Conservation (phyloP, 2,113 vertebrate species). For the Malurus elegans region DNA sequence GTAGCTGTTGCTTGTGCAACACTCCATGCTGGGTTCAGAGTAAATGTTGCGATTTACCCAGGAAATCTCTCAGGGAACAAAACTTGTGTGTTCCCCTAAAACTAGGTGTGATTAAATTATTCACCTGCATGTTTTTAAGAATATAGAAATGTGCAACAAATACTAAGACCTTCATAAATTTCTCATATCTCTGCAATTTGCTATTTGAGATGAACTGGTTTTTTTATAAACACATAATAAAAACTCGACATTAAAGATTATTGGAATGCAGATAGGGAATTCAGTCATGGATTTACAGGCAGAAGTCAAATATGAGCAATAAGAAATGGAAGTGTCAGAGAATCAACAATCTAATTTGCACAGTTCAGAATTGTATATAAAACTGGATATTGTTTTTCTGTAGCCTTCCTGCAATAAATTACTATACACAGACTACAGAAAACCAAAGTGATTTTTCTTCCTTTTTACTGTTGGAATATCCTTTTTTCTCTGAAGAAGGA, state of each 20-base stretch:
- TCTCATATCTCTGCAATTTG: neutral
- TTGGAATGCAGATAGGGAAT: constrained; percentile 20
- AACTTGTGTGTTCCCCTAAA: neutral
- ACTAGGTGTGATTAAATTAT: neutral
- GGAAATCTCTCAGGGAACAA: neutral
- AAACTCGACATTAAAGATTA: neutral
- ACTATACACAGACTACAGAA: neutral
- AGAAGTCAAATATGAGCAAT: constrained; percentile 35
- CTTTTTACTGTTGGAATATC: neutral
- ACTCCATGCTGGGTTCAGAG: neutral
- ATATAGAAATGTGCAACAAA: neutral
- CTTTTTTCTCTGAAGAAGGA: neutral
- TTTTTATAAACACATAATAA: constrained; percentile 16
- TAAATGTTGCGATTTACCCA: neutral
- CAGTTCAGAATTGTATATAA: constrained; percentile 53
- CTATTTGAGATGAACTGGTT: neutral
- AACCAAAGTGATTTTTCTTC: neutral
- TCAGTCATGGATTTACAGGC: constrained; percentile 20
- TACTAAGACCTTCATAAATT: neutral
- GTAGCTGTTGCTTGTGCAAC: neutral
- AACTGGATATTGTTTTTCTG: constrained; percentile 26
- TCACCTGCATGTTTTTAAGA: neutral
- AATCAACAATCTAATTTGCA: constrained; percentile 56
- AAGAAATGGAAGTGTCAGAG: constrained; percentile 38
- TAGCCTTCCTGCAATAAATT: constrained; percentile 18